Evolutionary conservation across 2,888 invertebrate genomes (phyloP).

Genomic region (Physocephala rufipes): DNA sequence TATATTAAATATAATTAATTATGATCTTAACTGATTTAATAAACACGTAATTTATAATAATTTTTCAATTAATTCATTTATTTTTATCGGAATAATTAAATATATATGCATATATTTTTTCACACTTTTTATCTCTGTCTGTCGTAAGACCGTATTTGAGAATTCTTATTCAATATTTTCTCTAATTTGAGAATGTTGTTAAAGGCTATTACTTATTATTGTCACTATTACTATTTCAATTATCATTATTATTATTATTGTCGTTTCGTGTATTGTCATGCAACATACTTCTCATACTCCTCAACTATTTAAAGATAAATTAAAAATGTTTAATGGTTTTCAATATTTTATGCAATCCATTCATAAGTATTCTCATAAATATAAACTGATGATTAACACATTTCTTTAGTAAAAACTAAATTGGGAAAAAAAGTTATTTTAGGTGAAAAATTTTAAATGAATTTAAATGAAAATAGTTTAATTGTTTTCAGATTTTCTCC

Average conservation of each 20-base stretch:
- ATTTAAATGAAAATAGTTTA: no score
- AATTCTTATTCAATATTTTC: not conserved
- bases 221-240: no score
- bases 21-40: slow-evolving; percentile 2
- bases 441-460: no score
- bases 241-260: slow-evolving; percentile 46
- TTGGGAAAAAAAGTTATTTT: no score
- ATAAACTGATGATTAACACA: no score
- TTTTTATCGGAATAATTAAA: slow-evolving; percentile 3
- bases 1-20: slow-evolving; percentile 1
- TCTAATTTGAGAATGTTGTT: not conserved
- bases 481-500: no score
- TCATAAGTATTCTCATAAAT: no score
- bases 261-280: slow-evolving; percentile 42
- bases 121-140: no score
- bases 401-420: no score
- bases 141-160: not conserved
- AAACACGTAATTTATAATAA: no score
- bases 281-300: slow-evolving; percentile 25
- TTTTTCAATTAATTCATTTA: slow-evolving; percentile 17
- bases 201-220: slow-evolving; percentile 9
- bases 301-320: not conserved
- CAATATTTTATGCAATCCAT: no score
- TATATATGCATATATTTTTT: no score
- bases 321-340: not conserved